Percentiles rank a stretch among this genome's conserved stretches.
These are phyloP conservation scores for Leptodirus hochenwartii DNA, from an alignment of 2,888 invertebrate species.

Conservation along the genomic window DNA sequence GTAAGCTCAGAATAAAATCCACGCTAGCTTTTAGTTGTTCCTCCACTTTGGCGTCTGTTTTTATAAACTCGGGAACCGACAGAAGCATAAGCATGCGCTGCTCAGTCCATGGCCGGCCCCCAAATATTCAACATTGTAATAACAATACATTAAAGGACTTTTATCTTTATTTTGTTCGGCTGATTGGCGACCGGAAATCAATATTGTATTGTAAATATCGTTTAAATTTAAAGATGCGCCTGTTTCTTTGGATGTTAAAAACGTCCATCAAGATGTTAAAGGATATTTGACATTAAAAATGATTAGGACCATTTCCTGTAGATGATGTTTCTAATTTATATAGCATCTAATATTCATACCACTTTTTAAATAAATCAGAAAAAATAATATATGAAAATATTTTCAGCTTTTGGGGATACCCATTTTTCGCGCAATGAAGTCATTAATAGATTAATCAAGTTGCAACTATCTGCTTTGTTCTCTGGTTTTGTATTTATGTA, in stretches of 20 bases:
- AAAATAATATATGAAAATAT: too few relatives aligned
- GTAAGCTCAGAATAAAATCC: conserved; percentile 45
- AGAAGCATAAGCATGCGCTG: conserved; percentile 46
- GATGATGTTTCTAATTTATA: too few relatives aligned
- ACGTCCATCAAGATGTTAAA: too few relatives aligned
- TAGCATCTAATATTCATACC: too few relatives aligned
- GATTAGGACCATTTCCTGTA: too few relatives aligned
- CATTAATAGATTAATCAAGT: too few relatives aligned
- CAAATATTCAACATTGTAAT: conserved; percentile 54
- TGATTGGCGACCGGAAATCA: conserved; percentile 55
- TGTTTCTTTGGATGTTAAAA: conserved; percentile 48
- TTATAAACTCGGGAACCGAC: conserved; percentile 37
- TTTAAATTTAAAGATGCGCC: conserved; percentile 31
- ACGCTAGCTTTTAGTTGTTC: conserved; percentile 46
- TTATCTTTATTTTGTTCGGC: conserved; percentile 29
- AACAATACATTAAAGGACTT: conserved; percentile 60
- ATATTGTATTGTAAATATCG: conserved; percentile 47
- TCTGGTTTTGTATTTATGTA: too few relatives aligned
- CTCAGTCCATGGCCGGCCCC: conserved; percentile 55
- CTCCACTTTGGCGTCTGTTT: conserved; percentile 30
- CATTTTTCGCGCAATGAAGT: too few relatives aligned
- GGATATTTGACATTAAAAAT: too few relatives aligned
- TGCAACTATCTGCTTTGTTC: too few relatives aligned
- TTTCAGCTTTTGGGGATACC: too few relatives aligned
- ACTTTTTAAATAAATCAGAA: too few relatives aligned